phyloP scores from a whole-genome alignment of 1,140 invertebrate species.

The Conus ventricosus region DNA sequence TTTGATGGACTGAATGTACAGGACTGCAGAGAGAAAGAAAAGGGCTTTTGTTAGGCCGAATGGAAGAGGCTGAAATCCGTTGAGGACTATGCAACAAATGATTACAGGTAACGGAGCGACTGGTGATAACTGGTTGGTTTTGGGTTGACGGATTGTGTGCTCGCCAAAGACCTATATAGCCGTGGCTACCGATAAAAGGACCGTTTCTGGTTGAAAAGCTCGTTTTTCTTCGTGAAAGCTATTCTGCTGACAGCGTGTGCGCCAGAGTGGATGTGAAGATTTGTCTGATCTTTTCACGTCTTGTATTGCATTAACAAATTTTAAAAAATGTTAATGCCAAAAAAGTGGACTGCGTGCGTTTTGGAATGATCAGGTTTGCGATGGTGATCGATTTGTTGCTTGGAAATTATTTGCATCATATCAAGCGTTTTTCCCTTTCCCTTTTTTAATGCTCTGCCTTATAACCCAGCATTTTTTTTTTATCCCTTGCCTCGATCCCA shows the following conservation, averaged over 20 bases:
- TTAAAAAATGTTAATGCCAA: not conserved
- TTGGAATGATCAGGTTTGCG: too few species aligned
- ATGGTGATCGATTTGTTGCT: too few species aligned
- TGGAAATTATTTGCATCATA: too few species aligned
- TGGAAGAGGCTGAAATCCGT: not conserved
- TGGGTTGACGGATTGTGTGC: not conserved
- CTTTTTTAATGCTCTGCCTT: not conserved
- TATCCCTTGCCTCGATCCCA: not conserved
- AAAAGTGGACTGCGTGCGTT: not conserved
- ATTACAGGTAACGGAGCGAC: not conserved
- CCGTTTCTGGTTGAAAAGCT: not conserved
- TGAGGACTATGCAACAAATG: not conserved
- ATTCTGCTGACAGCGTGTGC: not conserved
- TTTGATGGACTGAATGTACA: too few species aligned
- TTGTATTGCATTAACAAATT: too few species aligned
- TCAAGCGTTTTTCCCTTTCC: too few species aligned
- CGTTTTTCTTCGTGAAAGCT: too few species aligned
- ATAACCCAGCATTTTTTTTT: not conserved
- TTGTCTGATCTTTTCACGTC: not conserved
- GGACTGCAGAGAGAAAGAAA: not conserved
- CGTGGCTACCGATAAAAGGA: too few species aligned
- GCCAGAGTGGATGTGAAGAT: not conserved
- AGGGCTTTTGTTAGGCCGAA: not conserved
- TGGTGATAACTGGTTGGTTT: not conserved
- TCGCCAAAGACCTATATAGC: too few species aligned